These are phyloP conservation scores for Aquatica leii DNA, from an alignment of 2,888 invertebrate genomes.

Conservation along the genomic window DNA sequence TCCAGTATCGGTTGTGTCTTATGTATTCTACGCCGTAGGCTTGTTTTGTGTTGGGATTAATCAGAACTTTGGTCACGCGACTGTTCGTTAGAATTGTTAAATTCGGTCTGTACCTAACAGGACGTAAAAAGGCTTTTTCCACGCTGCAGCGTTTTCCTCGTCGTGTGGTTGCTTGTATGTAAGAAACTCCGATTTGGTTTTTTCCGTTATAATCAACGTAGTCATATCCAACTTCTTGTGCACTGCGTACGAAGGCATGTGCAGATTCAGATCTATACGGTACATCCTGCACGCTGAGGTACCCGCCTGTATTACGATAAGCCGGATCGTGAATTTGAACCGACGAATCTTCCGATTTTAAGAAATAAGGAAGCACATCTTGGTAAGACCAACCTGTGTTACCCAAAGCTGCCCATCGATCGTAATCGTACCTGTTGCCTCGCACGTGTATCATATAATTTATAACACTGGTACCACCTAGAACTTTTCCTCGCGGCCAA, in stretches of 20 bases:
- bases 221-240: slow-evolving; percentile 70
- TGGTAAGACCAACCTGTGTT: slow-evolving; percentile 63
- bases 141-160: slow-evolving; percentile 72
- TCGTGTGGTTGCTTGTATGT: slow-evolving; percentile 69
- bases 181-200: slow-evolving; percentile 67
- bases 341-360: slow-evolving; percentile 56
- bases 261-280: slow-evolving; percentile 60
- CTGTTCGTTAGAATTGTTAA: slow-evolving; percentile 71
- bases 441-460: slow-evolving; percentile 64
- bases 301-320: slow-evolving; percentile 59
- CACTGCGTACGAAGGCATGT: slow-evolving; percentile 68
- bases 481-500: slow-evolving; percentile 62
- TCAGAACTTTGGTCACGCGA: slow-evolving; percentile 71
- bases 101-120: slow-evolving; percentile 68
- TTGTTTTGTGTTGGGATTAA: slow-evolving; percentile 68
- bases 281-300: slow-evolving; percentile 59
- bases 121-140: slow-evolving; percentile 71
- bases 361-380: slow-evolving; percentile 61
- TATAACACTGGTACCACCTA: slow-evolving; percentile 63
- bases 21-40: slow-evolving; percentile 76
- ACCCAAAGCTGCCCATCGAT: slow-evolving; percentile 61
- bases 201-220: slow-evolving; percentile 75
- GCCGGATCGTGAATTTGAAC: slow-evolving; percentile 51
- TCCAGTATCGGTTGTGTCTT: slow-evolving; percentile 59
- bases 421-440: slow-evolving; percentile 74